Conservation (phyloP, 2,113 vertebrate species). For the Rhabdornis inornatus region DNA sequence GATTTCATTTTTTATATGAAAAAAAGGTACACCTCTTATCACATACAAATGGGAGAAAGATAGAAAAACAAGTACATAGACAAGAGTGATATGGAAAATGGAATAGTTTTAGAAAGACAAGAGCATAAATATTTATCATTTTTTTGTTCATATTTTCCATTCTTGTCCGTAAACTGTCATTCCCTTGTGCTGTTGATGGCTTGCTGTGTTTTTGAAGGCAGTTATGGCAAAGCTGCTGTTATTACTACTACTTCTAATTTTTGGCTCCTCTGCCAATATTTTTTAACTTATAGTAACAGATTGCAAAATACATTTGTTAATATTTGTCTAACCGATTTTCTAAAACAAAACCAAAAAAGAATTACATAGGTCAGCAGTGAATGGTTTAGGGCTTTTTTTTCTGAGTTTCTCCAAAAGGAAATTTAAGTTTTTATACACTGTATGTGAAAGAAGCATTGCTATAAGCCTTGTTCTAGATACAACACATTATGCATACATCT, state of each 20-base stretch:
- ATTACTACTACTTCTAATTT: background rate
- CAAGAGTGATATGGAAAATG: background rate
- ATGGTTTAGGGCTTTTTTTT: slow-evolving; percentile 7
- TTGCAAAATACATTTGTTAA: background rate
- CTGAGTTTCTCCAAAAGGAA: slow-evolving; percentile 15
- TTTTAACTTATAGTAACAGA: background rate
- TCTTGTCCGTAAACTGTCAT: background rate
- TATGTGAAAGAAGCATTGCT: slow-evolving; percentile 20
- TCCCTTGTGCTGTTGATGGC: background rate
- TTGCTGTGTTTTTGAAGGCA: background rate
- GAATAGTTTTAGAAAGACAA: background rate
- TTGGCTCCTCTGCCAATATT: background rate
- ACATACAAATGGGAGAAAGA: background rate
- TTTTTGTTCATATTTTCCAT: background rate
- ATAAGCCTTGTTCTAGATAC: slow-evolving; percentile 15
- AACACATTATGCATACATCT: slow-evolving; percentile 10
- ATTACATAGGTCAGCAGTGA: background rate
- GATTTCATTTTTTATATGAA: background rate
- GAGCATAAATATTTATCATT: background rate
- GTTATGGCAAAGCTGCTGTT: background rate
- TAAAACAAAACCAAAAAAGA: background rate
- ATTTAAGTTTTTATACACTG: slow-evolving; percentile 13
- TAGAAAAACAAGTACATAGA: background rate
- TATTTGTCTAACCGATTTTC: background rate
- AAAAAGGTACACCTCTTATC: background rate